Percentiles rank a stretch among this genome's conserved stretches.
phyloP scores from a whole-genome alignment of 2,888 invertebrate species.

The Griposia aprilina region DNA sequence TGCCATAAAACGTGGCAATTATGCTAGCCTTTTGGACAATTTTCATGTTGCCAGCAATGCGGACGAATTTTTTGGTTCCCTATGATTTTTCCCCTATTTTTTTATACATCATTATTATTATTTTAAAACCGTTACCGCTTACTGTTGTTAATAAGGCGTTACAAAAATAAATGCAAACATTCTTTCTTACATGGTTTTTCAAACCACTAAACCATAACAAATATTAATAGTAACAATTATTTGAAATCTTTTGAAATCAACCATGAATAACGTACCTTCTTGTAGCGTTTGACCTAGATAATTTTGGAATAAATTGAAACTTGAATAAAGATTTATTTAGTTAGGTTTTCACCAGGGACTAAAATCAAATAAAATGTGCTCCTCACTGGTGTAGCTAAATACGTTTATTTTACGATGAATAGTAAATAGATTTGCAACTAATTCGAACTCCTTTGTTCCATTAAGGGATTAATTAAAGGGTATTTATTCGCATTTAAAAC shows the following conservation, averaged over 20 bases:
- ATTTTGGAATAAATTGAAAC: conserved; percentile 6
- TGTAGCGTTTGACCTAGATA: not conserved
- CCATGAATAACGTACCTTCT: not conserved
- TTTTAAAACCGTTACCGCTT: not conserved
- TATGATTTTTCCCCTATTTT: not conserved
- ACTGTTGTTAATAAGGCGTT: not conserved
- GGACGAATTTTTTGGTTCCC: too few species aligned
- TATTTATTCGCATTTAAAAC: conserved; percentile 1
- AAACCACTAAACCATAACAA: not conserved
- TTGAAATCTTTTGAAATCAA: not conserved
- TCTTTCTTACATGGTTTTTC: not conserved
- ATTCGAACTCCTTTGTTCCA: conserved; percentile 21
- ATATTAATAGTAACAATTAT: not conserved
- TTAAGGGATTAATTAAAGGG: conserved; percentile 4
- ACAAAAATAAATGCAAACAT: not conserved
- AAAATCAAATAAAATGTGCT: conserved; percentile 16
- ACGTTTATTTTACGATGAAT: conserved; percentile 14
- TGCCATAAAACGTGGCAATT: not conserved
- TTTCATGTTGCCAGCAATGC: too few species aligned
- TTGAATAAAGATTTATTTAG: conserved; percentile 13
- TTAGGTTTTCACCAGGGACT: conserved; percentile 6
- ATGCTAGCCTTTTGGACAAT: not conserved
- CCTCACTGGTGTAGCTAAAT: not conserved
- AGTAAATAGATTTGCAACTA: conserved; percentile 37
- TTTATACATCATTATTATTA: not conserved